Evolutionary conservation across 2,797 vertebrate species (phyloP).

Genomic region (Takifugu rubripes): DNA sequence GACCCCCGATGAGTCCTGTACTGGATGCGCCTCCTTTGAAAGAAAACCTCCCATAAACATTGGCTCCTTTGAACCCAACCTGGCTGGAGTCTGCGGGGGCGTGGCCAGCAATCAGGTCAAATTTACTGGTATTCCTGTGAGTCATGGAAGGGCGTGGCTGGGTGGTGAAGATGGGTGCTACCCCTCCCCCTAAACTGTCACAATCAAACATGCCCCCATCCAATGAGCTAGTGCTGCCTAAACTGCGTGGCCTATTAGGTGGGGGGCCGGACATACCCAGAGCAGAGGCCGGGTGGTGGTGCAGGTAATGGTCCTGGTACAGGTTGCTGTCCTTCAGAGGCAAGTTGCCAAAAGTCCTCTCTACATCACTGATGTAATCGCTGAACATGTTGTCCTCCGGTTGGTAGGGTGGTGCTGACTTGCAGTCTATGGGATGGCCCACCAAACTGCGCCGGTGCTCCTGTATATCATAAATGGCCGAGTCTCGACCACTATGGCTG

Average conservation of each 20-base stretch:
- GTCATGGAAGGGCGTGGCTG: constrained; percentile 88
- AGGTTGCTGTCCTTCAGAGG: constrained; percentile 98
- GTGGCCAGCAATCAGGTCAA: constrained; percentile 91
- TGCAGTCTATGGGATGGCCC: constrained; percentile 86
- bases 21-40: constrained; percentile 96
- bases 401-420: constrained; percentile 76
- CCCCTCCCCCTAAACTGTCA: constrained; percentile 87
- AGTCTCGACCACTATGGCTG: constrained; percentile 84
- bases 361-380: constrained; percentile 98
- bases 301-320: constrained; percentile 97
- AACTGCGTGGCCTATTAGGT: constrained; percentile 88
- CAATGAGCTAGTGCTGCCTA: constrained; percentile 95
- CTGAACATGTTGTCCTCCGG: constrained; percentile 98
- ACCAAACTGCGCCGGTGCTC: constrained; percentile 91
- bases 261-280: constrained; percentile 81
- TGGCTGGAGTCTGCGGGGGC: constrained; percentile 70
- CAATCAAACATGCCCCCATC: constrained; percentile 95
- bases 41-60: constrained; percentile 95
- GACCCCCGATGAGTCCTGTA: constrained; percentile 80
- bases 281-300: constrained; percentile 86
- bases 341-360: constrained; percentile 97
- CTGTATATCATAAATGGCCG: constrained; percentile 91
- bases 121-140: constrained; percentile 86
- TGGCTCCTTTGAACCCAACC: constrained; percentile 84
- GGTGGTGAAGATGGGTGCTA: constrained; percentile 88